Evolutionary conservation across 2,888 invertebrate species (phyloP).

Genomic region (Clanis bilineata): DNA sequence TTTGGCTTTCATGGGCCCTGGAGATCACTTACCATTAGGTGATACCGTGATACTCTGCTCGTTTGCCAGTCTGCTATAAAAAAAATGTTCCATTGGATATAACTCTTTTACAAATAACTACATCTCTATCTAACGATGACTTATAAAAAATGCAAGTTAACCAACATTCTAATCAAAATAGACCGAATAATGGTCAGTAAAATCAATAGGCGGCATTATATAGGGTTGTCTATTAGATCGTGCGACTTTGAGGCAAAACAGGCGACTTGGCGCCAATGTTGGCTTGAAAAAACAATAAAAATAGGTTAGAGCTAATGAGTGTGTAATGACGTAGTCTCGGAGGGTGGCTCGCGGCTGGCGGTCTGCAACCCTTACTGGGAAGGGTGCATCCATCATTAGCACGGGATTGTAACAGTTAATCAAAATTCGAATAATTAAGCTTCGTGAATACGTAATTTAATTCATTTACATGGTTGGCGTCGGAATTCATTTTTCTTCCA

Average conservation of each 20-base stretch:
- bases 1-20: too few species aligned
- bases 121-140: not conserved
- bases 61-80: too few species aligned
- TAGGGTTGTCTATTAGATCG: constrained; percentile 8
- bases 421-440: constrained; percentile 34
- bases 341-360: constrained; percentile 74
- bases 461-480: not conserved
- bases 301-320: constrained; percentile 72
- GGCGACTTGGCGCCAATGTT: constrained; percentile 21
- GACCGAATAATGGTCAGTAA: not conserved
- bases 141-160: not conserved
- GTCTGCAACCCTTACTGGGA: constrained; percentile 52
- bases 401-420: constrained; percentile 50
- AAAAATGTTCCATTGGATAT: too few species aligned
- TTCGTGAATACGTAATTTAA: constrained; percentile 4
- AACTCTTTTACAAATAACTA: not conserved
- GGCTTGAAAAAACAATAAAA: constrained; percentile 62
- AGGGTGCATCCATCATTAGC: constrained; percentile 59
- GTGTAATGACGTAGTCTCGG: constrained; percentile 71
- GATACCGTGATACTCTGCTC: too few species aligned
- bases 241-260: not conserved
- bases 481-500: not conserved
- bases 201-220: not conserved
- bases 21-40: too few species aligned
- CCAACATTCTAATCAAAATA: not conserved